Base-by-base conservation (phyloP, 2,797 vertebrate genomes). In the Bovichtus diacanthus region DNA sequence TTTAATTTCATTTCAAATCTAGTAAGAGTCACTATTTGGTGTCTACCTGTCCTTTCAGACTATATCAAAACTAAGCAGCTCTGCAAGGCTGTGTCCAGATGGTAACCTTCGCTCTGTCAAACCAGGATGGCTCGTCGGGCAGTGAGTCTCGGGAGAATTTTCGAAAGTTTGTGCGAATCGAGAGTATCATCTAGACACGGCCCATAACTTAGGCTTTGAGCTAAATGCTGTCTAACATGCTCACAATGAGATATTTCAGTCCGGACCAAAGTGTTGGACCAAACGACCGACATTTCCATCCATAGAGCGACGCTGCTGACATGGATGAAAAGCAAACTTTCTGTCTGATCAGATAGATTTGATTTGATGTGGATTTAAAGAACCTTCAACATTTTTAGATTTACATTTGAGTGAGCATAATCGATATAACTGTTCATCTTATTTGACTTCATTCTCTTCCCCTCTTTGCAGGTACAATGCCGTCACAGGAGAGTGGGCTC, bases 381-480 rank as follows among this genome's bases (percentile, higher is more conserved):
- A 34, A 4, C 18, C 29, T 46, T 23, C 15, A 16, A 7, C 64
- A 51, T 25, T 23, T 15, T 34, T 3, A 61, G 6, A 54, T 1
- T 18, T 27, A 10, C 44, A n/a, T 56, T 39, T 41, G 3, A 74
- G 38, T 19, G 2, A 34, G 23, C 13, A 4, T 19, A 11, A 23
- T 59, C 9, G 6, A 6, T 27, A n/a, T 44, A 19, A 25, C 9
- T 3, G 4, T 51, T 25, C 3, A 19, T 19, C 5, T 36, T 43
- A 6, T 53, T 50, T 25, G 5, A 53, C 25, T 56, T 5, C 8
- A 62, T 56, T 47, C 38, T 9, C 6, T 68, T 13, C 50, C 4
- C 34, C 15, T 82, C 64, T 84, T 73, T 79, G 9, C 90, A 99
- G 98, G 87, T 99, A 99, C 94, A 99, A 96, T 15, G 97, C 97